These are phyloP conservation scores for Lasioglossum morio DNA, from an alignment of 2,888 invertebrate genomes.

Conservation along the genomic window DNA sequence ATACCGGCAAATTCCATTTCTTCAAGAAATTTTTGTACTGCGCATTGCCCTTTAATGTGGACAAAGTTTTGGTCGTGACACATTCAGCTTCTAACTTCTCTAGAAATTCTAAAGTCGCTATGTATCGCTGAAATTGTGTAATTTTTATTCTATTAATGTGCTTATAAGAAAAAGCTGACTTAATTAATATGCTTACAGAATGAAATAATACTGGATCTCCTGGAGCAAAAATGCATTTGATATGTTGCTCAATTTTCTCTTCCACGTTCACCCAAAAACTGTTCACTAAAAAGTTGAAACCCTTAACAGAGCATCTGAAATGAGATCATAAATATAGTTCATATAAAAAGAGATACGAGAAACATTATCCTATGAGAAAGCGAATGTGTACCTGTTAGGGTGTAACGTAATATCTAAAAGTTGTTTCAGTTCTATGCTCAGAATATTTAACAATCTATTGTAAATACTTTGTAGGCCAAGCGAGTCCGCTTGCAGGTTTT, in stretches of 20 bases:
- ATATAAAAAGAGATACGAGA: conserved; percentile 66
- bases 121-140: conserved; percentile 87
- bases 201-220: conserved; percentile 96
- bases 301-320: conserved; percentile 85
- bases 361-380: not conserved
- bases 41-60: conserved; percentile 88
- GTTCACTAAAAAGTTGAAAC: conserved; percentile 92
- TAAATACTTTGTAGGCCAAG: conserved; percentile 90
- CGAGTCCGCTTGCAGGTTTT: conserved; percentile 87
- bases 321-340: conserved; percentile 54
- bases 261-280: conserved; percentile 96
- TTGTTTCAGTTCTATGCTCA: conserved; percentile 88
- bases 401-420: conserved; percentile 81
- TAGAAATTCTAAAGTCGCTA: conserved; percentile 91
- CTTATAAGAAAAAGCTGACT: conserved; percentile 9
- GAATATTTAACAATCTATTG: conserved; percentile 89
- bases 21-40: conserved; percentile 92
- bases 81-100: conserved; percentile 89
- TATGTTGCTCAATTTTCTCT: conserved; percentile 91
- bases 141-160: conserved; percentile 21
- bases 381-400: conserved; percentile 84
- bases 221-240: conserved; percentile 94
- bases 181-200: conserved; percentile 82
- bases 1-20: conserved; percentile 98
- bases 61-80: conserved; percentile 86